Evolutionary conservation across 2,797 vertebrate genomes (phyloP).

Genomic region (Arrhamphus sclerolepis): DNA sequence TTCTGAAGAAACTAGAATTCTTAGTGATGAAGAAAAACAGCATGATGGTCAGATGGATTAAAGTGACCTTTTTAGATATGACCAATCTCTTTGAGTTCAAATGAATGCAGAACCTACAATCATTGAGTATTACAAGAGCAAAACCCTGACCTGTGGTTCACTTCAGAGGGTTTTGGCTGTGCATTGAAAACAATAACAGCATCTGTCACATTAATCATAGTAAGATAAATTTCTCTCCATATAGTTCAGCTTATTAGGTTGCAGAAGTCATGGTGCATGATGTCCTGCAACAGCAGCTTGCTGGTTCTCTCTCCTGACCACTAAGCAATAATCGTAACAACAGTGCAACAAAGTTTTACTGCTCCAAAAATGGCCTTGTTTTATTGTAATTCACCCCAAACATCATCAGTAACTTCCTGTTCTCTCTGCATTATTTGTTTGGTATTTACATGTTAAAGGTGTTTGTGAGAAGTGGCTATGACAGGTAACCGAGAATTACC

Average conservation of each 20-base stretch:
- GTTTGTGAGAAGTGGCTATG: conserved; percentile 65
- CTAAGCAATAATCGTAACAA: not conserved
- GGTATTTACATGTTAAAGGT: conserved; percentile 54
- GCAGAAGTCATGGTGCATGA: not conserved
- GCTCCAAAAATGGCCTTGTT: conserved; percentile 26
- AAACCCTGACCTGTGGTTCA: not conserved
- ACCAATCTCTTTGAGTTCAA: no score
- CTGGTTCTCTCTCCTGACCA: not conserved
- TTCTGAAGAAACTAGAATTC: not conserved
- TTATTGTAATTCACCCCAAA: conserved; percentile 41
- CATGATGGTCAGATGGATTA: not conserved
- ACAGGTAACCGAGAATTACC: conserved; percentile 75
- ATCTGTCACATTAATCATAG: not conserved
- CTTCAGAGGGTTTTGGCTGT: no score
- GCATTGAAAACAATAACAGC: not conserved
- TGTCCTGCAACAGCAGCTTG: not conserved
- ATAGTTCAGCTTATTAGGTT: not conserved
- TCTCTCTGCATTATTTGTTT: conserved; percentile 27
- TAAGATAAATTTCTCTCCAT: no score
- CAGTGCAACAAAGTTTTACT: conserved; percentile 23
- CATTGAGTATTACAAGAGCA: not conserved
- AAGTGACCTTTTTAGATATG: not conserved
- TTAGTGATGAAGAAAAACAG: not conserved
- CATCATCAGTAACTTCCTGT: conserved; percentile 49
- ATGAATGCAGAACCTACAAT: no score